Percentiles rank a stretch among this genome's conserved stretches.
These are phyloP conservation scores for Coregonus clupeaformis DNA, from an alignment of 2,113 vertebrate genomes.

Conservation along the genomic window DNA sequence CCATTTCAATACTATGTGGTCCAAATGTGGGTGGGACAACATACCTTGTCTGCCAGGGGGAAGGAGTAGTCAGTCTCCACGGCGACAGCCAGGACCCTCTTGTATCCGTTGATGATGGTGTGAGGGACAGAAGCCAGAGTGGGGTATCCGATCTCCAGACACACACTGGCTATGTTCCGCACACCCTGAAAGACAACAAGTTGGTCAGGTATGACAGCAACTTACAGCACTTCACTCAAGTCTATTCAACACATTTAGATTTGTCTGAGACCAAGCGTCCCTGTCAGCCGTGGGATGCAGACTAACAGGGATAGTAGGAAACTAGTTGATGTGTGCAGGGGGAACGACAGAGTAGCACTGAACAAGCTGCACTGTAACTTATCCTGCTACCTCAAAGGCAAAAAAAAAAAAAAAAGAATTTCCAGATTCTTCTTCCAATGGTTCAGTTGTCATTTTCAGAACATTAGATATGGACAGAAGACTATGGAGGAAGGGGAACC, in stretches of 20 bases:
- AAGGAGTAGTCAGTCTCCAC: conserved; percentile 95
- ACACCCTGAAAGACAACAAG: conserved; percentile 78
- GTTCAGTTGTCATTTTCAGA: no score
- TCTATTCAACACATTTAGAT: neutral
- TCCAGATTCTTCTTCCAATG: no score
- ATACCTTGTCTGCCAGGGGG: conserved; percentile 96
- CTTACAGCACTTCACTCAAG: no score
- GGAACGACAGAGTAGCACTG: conserved; percentile 30
- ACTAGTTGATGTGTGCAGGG: conserved; percentile 24
- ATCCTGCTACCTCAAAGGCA: conserved; percentile 10
- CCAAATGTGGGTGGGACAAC: neutral
- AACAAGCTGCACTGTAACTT: conserved; percentile 30
- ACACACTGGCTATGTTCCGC: conserved; percentile 94
- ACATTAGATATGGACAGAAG: no score
- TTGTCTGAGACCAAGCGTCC: conserved; percentile 24
- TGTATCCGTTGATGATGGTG: conserved; percentile 93
- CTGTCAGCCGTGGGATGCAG: conserved; percentile 11
- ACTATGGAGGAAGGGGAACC: no score
- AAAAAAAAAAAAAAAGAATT: no score
- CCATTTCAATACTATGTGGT: neutral
- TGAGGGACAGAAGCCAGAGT: conserved; percentile 95
- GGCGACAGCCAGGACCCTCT: conserved; percentile 89
- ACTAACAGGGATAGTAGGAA: conserved; percentile 15
- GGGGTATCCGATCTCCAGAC: conserved; percentile 96
- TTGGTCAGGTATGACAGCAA: neutral